Evolutionary conservation across 2,113 vertebrate genomes (phyloP), one percentile per base, ranked within the genome.

Genomic region (Hypocryptadius cinnamomeus): DNA sequence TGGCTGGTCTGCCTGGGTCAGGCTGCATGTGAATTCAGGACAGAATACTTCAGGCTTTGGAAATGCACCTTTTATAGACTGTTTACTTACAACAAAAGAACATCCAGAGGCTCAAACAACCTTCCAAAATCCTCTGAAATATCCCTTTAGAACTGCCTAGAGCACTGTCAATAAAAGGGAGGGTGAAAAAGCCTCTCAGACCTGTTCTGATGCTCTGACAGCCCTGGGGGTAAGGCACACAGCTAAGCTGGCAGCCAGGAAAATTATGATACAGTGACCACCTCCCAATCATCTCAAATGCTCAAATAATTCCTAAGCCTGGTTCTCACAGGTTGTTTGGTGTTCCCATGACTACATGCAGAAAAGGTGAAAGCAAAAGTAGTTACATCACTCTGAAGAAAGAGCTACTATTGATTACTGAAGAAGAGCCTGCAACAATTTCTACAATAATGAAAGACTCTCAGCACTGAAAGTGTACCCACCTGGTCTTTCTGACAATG

Each of bases 261-360:
- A 88, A 94, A 78, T 37, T 19, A 59, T 51, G 24, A 83, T 69
- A 66, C 47, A 63, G 9, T 66, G 92, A 78, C 72, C 59, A 51
- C 63, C 21, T 88, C 50, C 42, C 54, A 76, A 4, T 35, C 79
- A 87, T 66, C 85, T 87, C 74, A 65, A 82, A 82, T 6, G 53
- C 37, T 79, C 50, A 64, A 59, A 63, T 70, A 77, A 54, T 77
- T 85, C 83, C 37, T 24, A 44, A 94, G 85, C 40, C 37, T 69
- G 66, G 69, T 65, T 91, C 64, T 85, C 39, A 40, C 70, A 66
- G 79, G 60, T 86, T 87, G 71, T 63, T 85, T 95, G 78, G 56
- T 90, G 94, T 94, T 96, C 92, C 95, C 96, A 96, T 96, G 96
- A 90, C 95, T 96, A 96, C 90, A 92, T 92, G 85, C 42, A 96